Percentiles rank a stretch among this genome's conserved stretches.
Evolutionary conservation across 2,113 vertebrate genomes (phyloP).

Genomic region (Calyptomena viridis): DNA sequence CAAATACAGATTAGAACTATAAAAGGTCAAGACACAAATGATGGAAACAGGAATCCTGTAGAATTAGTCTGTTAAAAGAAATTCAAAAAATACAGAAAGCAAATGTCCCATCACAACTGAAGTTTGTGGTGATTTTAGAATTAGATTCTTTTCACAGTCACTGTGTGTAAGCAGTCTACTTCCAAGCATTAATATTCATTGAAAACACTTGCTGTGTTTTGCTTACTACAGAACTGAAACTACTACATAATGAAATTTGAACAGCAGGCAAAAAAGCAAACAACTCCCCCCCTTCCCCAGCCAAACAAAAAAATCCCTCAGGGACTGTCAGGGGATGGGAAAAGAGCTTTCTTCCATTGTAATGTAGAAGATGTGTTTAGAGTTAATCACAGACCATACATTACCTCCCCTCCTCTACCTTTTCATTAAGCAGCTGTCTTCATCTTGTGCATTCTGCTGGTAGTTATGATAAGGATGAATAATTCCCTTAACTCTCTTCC

Average conservation of each 20-base stretch:
- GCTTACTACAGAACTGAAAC: conserved; percentile 1
- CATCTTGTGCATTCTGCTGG: conserved; percentile 24
- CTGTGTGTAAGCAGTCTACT: background rate
- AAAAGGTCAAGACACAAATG: background rate
- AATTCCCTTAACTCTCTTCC: conserved; percentile 41
- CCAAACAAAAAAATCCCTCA: conserved; percentile 2
- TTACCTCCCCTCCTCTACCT: conserved; percentile 40
- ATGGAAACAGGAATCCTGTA: background rate
- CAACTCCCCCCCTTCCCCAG: background rate
- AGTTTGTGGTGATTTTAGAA: background rate
- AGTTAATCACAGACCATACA: conserved; percentile 46
- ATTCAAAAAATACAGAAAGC: background rate
- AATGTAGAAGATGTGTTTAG: conserved; percentile 29
- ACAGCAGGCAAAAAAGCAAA: conserved; percentile 33
- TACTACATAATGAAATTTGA: conserved; percentile 41
- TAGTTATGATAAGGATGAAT: conserved; percentile 43
- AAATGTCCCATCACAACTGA: background rate
- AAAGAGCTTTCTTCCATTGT: conserved; percentile 16
- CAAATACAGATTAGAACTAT: background rate
- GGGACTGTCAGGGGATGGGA: background rate
- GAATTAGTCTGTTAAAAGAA: background rate
- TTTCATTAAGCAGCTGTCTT: conserved; percentile 54
- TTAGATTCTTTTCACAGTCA: background rate
- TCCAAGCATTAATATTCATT: conserved; percentile 14
- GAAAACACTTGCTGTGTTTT: conserved; percentile 16